Evolutionary conservation across 2,888 invertebrate species (phyloP).

Genomic region (Eumacrocentrus americanus): DNA sequence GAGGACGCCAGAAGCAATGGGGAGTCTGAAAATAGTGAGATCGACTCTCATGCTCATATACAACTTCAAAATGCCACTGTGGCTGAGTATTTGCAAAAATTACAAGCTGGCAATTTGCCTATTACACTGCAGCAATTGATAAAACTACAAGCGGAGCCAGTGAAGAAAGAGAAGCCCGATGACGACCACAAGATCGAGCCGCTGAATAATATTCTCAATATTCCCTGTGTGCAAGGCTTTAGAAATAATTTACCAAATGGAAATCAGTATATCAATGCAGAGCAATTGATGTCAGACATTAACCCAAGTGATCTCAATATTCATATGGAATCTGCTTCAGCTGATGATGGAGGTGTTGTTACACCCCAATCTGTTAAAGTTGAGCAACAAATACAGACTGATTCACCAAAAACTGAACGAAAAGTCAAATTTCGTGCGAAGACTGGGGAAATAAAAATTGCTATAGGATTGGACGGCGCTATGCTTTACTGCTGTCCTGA

Average conservation of each 20-base stretch:
- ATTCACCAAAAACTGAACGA: slow-evolving; percentile 51
- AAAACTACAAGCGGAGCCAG: slow-evolving; percentile 54
- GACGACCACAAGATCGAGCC: slow-evolving; percentile 49
- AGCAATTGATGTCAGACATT: slow-evolving; percentile 50
- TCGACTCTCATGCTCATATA: slow-evolving; percentile 47
- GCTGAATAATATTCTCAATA: slow-evolving; percentile 57
- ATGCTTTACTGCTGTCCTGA: slow-evolving; percentile 63
- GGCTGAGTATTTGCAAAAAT: slow-evolving; percentile 59
- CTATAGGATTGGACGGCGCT: slow-evolving; percentile 59
- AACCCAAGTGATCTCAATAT: slow-evolving; percentile 54
- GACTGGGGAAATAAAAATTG: slow-evolving; percentile 60
- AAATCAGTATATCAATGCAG: slow-evolving; percentile 49
- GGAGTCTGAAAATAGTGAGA: background rate
- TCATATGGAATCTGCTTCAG: slow-evolving; percentile 43
- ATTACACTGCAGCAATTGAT: slow-evolving; percentile 57
- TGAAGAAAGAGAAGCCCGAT: slow-evolving; percentile 49
- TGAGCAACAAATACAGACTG: slow-evolving; percentile 49
- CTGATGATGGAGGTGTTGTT: background rate
- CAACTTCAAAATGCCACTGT: slow-evolving; percentile 56
- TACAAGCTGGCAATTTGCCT: slow-evolving; percentile 56
- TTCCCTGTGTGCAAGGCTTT: slow-evolving; percentile 56
- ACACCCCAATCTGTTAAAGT: slow-evolving; percentile 36
- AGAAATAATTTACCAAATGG: slow-evolving; percentile 47
- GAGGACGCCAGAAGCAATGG: slow-evolving; percentile 39
- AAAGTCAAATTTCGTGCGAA: slow-evolving; percentile 60